These are phyloP conservation scores for Napeogenes sylphis DNA, from an alignment of 2,888 invertebrate species.

Conservation along the genomic window DNA sequence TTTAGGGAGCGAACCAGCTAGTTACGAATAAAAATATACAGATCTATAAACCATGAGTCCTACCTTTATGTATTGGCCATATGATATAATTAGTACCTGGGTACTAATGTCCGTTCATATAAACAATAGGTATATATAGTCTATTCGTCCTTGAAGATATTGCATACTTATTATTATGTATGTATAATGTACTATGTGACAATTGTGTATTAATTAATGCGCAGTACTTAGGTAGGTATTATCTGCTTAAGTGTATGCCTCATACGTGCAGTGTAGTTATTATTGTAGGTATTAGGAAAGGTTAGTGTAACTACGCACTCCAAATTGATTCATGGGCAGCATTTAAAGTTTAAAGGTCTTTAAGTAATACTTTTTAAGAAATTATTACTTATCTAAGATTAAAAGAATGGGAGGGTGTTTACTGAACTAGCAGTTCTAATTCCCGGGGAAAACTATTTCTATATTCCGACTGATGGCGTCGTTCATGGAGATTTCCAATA, in stretches of 20 bases:
- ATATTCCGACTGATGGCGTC: too few species aligned
- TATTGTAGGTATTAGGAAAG: conserved; percentile 16
- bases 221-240: background rate
- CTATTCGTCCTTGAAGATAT: background rate
- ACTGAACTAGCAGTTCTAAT: too few species aligned
- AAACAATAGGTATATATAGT: background rate
- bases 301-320: conserved; percentile 2
- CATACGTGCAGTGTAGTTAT: conserved; percentile 14
- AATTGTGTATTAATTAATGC: background rate
- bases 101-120: background rate
- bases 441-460: too few species aligned
- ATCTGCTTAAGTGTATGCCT: background rate
- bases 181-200: background rate
- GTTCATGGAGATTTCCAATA: too few species aligned
- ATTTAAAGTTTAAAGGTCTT: background rate
- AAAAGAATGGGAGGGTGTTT: too few species aligned
- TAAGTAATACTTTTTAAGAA: too few species aligned
- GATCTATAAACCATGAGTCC: too few species aligned
- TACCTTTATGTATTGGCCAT: too few species aligned
- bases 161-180: background rate
- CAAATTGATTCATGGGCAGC: background rate
- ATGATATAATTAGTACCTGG: too few species aligned
- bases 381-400: too few species aligned
- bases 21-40: too few species aligned
- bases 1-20: too few species aligned